Conservation (phyloP, 92 coral and sea anemone species). For the Scolanthus callimorphus region DNA sequence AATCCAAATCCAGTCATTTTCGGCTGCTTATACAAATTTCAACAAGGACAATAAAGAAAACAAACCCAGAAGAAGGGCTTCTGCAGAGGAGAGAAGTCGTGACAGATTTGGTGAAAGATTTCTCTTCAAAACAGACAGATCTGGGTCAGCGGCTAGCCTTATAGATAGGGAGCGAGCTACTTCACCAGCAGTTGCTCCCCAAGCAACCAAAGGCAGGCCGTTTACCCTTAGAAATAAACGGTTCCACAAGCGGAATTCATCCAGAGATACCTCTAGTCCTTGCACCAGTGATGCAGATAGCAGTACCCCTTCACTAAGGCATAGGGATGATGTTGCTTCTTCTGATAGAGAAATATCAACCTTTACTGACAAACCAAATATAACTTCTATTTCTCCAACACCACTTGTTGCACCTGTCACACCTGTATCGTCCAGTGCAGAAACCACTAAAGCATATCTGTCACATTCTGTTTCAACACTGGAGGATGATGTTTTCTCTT, state of each 20-base stretch:
- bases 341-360: constrained; percentile 5
- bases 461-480: constrained; percentile 5
- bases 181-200: not conserved
- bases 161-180: constrained; percentile 12
- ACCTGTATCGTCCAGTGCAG: not conserved
- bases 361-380: constrained; percentile 19
- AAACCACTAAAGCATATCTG: not conserved
- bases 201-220: constrained; percentile 45
- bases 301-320: constrained; percentile 12
- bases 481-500: constrained; percentile 18
- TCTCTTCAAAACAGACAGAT: constrained; percentile 31
- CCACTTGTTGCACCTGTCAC: constrained; percentile 6
- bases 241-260: constrained; percentile 32
- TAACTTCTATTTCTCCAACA: constrained; percentile 18
- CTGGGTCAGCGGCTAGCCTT: constrained; percentile 11
- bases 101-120: constrained; percentile 38
- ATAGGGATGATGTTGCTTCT: not conserved
- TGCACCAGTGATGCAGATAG: constrained; percentile 36
- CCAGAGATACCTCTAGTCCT: constrained; percentile 27
- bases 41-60: constrained; percentile 60
- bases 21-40: constrained; percentile 61
- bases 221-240: constrained; percentile 31
- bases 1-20: constrained; percentile 89
- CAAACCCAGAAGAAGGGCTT: constrained; percentile 40
- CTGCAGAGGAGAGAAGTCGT: constrained; percentile 57